Percentiles rank a stretch among this genome's conserved stretches.
Conservation (phyloP, 37 sponge, comb jelly and placozoan species). For the Dysidea cf. avara region DNA sequence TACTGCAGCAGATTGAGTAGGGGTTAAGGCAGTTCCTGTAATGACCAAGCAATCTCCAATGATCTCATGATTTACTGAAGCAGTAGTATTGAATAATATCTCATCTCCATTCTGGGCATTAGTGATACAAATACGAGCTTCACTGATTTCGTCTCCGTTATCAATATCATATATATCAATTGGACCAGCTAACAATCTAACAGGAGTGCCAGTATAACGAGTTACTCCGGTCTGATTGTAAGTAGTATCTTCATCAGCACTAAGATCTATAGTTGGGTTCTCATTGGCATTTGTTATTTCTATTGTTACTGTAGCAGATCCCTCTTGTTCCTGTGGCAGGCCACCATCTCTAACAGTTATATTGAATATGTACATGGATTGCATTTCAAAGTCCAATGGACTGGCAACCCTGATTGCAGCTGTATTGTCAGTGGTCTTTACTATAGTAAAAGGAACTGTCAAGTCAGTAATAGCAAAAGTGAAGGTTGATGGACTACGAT, state of each 20-base stretch:
- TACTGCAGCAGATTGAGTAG: neutral
- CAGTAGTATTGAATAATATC: conserved; percentile 15
- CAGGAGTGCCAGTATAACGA: conserved; percentile 15
- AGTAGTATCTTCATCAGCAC: conserved; percentile 14
- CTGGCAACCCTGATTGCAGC: conserved; percentile 17
- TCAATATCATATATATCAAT: conserved; percentile 57
- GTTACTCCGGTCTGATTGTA: conserved; percentile 15
- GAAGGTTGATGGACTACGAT: neutral
- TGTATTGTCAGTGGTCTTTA: conserved; percentile 6
- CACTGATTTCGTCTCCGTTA: conserved; percentile 26
- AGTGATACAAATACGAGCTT: conserved; percentile 21
- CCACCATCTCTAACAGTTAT: conserved; percentile 44
- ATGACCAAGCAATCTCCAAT: neutral
- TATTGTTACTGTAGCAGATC: conserved; percentile 33
- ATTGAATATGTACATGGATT: conserved; percentile 5
- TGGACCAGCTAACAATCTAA: conserved; percentile 3
- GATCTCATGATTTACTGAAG: neutral
- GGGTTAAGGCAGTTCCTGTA: conserved; percentile 15
- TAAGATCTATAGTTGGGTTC: conserved; percentile 30
- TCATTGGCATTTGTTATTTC: conserved; percentile 33
- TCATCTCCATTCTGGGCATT: conserved; percentile 30
- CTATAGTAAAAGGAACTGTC: conserved; percentile 31
- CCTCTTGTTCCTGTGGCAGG: neutral
- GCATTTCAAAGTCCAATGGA: conserved; percentile 29
- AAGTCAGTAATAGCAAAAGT: neutral